Evolutionary conservation across 2,888 invertebrate genomes (phyloP), one percentile per base, ranked within the genome.

Genomic region (Enoplolaimus lenunculus): DNA sequence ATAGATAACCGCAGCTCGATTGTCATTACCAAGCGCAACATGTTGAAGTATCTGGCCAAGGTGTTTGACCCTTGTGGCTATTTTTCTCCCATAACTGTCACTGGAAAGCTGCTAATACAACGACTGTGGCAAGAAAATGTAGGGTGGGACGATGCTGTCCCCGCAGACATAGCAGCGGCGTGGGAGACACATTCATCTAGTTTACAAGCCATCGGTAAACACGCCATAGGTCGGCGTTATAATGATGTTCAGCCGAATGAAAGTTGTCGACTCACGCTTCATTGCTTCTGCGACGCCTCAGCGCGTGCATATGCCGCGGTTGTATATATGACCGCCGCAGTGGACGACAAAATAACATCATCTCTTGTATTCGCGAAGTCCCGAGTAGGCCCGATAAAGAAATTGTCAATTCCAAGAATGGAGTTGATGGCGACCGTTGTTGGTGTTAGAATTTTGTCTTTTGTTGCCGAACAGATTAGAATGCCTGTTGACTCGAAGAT

Each of bases 311-410:
- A 75, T 68, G 71, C 75, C 16, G 73, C 75, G 0, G 68, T 62
- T 26, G 70, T 75, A 16, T 77, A 76, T 67, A 29, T 75, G 1
- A 68, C 71, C 1, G 68, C 45, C 30, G 2, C 21, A 16, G 13
- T 16, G 29, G 28, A 30, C 2, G n/a, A 21, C 28, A 29, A 35
- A 1, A n/a, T 69, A n/a, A 57, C 26, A 21, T 70, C 62, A n/a
- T n/a, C 29, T 13, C 62, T 75, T 1, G 33, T 74, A 3, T 69
- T 70, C 34, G 29, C 71, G 1, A 75, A 75, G 70, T 70, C 74
- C 7, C 67, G 73, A 59, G 75, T 76, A 0, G 75, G 75, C 7
- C 75, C 75, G 26, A 26, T 75, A 0, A 76, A 76, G 69, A 66
- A 57, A 1, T 33, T 74, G 1, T 71, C 75, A 13, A 33, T 77